Evolutionary conservation across 2,113 vertebrate genomes (phyloP).

Genomic region (Cebus imitator): DNA sequence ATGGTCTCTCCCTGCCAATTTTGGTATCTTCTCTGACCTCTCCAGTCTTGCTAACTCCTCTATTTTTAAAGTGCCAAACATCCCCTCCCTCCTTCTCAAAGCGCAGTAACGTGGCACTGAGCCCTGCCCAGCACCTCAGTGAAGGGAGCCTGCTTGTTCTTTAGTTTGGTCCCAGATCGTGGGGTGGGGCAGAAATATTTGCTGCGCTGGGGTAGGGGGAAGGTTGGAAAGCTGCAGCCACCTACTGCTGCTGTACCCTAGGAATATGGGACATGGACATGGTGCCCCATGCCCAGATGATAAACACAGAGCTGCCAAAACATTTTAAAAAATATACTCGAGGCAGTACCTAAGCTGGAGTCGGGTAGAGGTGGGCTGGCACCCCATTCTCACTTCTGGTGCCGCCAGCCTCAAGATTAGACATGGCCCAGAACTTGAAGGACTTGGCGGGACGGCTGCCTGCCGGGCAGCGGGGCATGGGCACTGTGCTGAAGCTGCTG

Average conservation of each 20-base stretch:
- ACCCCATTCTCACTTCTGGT: too few species aligned
- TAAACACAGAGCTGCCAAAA: constrained; percentile 70
- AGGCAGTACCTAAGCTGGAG: too few species aligned
- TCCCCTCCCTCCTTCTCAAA: constrained; percentile 51
- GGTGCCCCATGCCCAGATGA: constrained; percentile 9
- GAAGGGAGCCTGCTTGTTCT: background rate
- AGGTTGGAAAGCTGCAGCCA: background rate
- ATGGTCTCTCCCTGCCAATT: constrained; percentile 32
- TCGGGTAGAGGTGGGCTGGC: too few species aligned
- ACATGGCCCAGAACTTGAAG: too few species aligned
- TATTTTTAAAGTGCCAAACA: constrained; percentile 75
- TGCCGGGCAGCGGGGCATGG: too few species aligned
- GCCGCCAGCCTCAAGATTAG: too few species aligned
- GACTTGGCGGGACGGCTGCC: too few species aligned
- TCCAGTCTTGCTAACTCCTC: background rate
- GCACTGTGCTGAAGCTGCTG: too few species aligned
- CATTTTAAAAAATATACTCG: background rate
- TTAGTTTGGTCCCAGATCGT: constrained; percentile 19
- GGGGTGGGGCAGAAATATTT: constrained; percentile 27
- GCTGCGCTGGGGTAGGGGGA: background rate
- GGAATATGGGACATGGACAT: background rate
- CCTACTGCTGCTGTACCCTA: background rate
- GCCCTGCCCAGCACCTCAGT: constrained; percentile 8
- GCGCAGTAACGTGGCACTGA: constrained; percentile 67
- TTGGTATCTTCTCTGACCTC: constrained; percentile 46